Conservation (phyloP, 1,140 invertebrate species). For the Dermatophagoides farinae region DNA sequence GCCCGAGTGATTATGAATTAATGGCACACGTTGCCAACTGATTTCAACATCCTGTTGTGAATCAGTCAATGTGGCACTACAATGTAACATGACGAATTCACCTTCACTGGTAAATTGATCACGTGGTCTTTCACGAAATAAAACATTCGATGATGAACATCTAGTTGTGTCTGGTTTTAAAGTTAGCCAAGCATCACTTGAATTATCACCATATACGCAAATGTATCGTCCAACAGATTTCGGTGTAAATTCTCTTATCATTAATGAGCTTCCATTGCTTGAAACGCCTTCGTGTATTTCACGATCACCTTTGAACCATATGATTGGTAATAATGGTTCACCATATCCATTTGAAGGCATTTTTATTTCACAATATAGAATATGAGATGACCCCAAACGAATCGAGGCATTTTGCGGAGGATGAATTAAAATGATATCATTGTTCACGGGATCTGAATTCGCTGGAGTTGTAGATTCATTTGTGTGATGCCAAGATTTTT, state of each 20-base stretch:
- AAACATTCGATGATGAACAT: background rate
- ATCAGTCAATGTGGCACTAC: slow-evolving; percentile 1
- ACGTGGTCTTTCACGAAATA: slow-evolving; percentile 17
- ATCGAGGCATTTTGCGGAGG: slow-evolving; percentile 5
- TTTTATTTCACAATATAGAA: slow-evolving; percentile 11
- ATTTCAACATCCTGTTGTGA: background rate
- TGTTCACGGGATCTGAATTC: background rate
- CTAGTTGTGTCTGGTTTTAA: background rate
- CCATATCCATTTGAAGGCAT: background rate
- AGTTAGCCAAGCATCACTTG: slow-evolving; percentile 10
- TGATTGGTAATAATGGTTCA: background rate
- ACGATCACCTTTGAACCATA: slow-evolving; percentile 12
- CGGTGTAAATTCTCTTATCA: slow-evolving; percentile 12
- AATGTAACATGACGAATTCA: slow-evolving; percentile 17
- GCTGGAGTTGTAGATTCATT: background rate
- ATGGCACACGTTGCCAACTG: slow-evolving; percentile 10
- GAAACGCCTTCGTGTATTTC: background rate
- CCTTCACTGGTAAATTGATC: slow-evolving; percentile 15
- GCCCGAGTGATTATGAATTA: background rate
- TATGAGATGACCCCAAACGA: slow-evolving; percentile 10
- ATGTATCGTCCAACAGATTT: slow-evolving; percentile 9
- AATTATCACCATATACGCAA: slow-evolving; percentile 11
- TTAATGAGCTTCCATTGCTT: slow-evolving; percentile 6
- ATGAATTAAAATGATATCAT: background rate
- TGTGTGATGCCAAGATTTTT: background rate